A percentile compares a stretch with the other conserved stretches of the same genome.
Evolutionary conservation across 2,888 invertebrate species (phyloP).

Genomic region (Drosophila nigricruria): DNA sequence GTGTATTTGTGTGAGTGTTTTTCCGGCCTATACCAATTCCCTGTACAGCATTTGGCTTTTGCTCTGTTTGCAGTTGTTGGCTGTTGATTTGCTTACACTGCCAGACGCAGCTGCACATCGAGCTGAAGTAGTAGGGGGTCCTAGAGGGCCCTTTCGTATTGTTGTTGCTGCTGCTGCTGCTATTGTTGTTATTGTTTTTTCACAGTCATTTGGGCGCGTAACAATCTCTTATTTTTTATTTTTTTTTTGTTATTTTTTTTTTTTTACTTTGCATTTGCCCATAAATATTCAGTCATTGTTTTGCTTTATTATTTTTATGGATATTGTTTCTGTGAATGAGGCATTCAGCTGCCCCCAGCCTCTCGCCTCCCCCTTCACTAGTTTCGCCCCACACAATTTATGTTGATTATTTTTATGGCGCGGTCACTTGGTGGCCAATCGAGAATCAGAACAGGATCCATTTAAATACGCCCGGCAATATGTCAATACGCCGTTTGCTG

Average conservation of each 20-base stretch:
- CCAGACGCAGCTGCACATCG: constrained; percentile 68
- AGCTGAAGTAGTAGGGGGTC: constrained; percentile 5
- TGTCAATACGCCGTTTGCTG: constrained; percentile 63
- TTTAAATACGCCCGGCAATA: constrained; percentile 67
- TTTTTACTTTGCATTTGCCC: constrained; percentile 51
- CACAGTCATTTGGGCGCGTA: constrained; percentile 70
- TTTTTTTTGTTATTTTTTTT: constrained; percentile 18
- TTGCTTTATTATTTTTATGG: constrained; percentile 81
- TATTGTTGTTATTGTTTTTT: constrained; percentile 49
- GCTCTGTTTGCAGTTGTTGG: constrained; percentile 61
- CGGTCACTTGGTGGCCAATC: constrained; percentile 75
- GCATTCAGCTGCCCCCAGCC: constrained; percentile 5
- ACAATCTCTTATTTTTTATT: constrained; percentile 48
- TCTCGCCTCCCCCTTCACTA: background rate
- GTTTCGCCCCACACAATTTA: constrained; percentile 60
- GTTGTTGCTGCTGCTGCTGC: constrained; percentile 13
- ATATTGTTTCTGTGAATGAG: constrained; percentile 67
- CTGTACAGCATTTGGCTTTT: constrained; percentile 69
- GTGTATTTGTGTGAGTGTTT: constrained; percentile 24
- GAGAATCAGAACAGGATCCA: constrained; percentile 68
- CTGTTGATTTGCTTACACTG: constrained; percentile 72
- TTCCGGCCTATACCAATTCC: constrained; percentile 60
- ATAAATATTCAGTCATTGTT: constrained; percentile 78
- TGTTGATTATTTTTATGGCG: constrained; percentile 80
- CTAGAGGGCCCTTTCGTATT: constrained; percentile 12